Base-by-base conservation (phyloP, 2,888 invertebrate genomes). In the Drosophila kambysellisi region DNA sequence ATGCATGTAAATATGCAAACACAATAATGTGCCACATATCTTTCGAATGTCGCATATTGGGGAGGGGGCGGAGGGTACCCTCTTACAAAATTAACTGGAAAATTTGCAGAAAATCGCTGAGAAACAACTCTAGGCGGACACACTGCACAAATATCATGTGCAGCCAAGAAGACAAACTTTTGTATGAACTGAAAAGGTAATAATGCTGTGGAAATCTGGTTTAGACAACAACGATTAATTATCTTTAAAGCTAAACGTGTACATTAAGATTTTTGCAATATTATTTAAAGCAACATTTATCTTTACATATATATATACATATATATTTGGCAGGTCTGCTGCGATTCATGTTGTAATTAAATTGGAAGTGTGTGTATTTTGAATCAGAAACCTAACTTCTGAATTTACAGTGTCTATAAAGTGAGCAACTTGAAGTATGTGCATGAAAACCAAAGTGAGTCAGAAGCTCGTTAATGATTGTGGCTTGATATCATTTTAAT, bases 21-120 rank as follows among this genome's bases (percentile, higher is more conserved):
- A 69, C 81, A 70, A 88, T 79, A 84, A 85, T 89, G 81, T 85
- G 86, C 74, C 90, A 86, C 89, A 86, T 86, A 90, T 88, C 82
- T 86, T 88, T 68, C 73, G 84, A 84, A 78, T 86, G 86, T 88
- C 86, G 83, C 86, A 69, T 66, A 81, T 83, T 67, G 70, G 68
- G 72, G 52, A 74, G 67, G 53, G 78, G 67, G 53, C 73, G 41
- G 67, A 62, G 15, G 25, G 58, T 66, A 59, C 63, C 76, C 61
- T 56, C 64, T 64, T 52, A 70, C 53, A 67, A 70, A 74, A 70
- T 88, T 71, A 89, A 82, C 88, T 84, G 83, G 81, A 89, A 84
- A 84, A 89, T 84, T 87, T 70, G 70, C 76, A 67, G 51, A 66
- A 79, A 87, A 83, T 64, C 37, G 50, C 33, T 56, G 29, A 54